These are phyloP conservation scores for Progne subis DNA, from an alignment of 2,113 vertebrate genomes.

Conservation along the genomic window DNA sequence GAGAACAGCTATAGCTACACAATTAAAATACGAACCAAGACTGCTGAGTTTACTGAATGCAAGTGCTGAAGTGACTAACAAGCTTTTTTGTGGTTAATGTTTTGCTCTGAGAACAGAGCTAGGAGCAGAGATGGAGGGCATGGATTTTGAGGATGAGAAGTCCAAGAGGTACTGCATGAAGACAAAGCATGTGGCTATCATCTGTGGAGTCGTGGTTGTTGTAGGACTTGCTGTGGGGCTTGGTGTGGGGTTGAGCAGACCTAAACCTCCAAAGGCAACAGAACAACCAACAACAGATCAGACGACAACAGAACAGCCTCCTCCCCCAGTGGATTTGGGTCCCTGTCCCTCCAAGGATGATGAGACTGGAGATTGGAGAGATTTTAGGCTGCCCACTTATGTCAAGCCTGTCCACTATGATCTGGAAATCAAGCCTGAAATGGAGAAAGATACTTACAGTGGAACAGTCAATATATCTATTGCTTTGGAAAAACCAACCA, in stretches of 20 bases:
- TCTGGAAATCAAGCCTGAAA: conserved; percentile 83
- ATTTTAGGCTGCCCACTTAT: conserved; percentile 86
- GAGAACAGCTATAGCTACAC: conserved; percentile 32
- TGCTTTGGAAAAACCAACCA: conserved; percentile 64
- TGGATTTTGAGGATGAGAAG: conserved; percentile 72
- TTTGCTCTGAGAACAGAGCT: conserved; percentile 36
- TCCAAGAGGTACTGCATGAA: conserved; percentile 83
- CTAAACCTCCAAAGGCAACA: background rate
- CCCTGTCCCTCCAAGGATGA: conserved; percentile 77
- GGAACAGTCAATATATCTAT: conserved; percentile 83
- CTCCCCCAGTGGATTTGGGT: background rate
- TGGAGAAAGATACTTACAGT: conserved; percentile 81
- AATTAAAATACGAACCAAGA: conserved; percentile 16
- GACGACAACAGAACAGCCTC: background rate
- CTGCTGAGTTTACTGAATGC: conserved; percentile 27
- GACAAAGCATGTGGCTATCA: conserved; percentile 80
- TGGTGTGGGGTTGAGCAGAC: conserved; percentile 81
- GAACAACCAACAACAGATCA: background rate
- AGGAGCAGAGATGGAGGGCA: conserved; percentile 71
- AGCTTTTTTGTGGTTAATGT: background rate
- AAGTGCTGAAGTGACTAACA: conserved; percentile 31
- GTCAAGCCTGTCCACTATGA: conserved; percentile 87
- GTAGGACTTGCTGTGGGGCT: conserved; percentile 88
- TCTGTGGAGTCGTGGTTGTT: conserved; percentile 76
- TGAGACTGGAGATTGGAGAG: conserved; percentile 78